Base-by-base conservation (phyloP, 2,113 vertebrate species). In the Aegotheles bennettii region DNA sequence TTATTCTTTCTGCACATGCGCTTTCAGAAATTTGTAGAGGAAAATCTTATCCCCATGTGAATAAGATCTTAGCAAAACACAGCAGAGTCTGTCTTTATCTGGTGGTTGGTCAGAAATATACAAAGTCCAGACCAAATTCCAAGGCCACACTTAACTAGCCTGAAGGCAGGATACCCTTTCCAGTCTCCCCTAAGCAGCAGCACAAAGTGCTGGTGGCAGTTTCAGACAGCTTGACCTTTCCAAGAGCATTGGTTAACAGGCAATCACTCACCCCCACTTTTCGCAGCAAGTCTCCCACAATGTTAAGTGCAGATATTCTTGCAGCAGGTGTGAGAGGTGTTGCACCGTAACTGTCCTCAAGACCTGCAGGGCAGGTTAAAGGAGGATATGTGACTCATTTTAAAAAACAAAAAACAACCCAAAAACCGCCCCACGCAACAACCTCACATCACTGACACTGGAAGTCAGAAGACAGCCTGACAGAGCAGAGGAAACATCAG, bases 281-380 rank as follows among this genome's bases (percentile, higher is more conserved):
- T 86, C 98, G 97, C 69, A 99, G 98, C 80, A 99, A 97, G 95
- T 99, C 99, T 59, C 99, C 99, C 12, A 99, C 99, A 1, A 99
- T 99, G 95, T 99, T 99, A 47, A 99, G 98, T 13, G 99, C 99
- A 60, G 99, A 99, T 98, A 99, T 99, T 87, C 99, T 98, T 63
- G 99, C 99, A 3, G 99, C 99, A 3, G 99, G 99, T 4, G 99
- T 99, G 50, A 99, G 98, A 3, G 99, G 99, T 9, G 98, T 99
- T 82, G 98, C 98, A 7, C 98, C 93, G 1, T 98, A 97, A 68
- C 98, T 97, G 88, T 99, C 98, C 31, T 99, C 99, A 97, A 94
- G 91, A 85, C 97, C 98, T 98, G 60, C 47, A 82, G 40, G 45
- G 47, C 25, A 77, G 42, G 26, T 87, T 50, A 84, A 81, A 94